Conservation (phyloP, 2,113 vertebrate species). For the Anas platyrhynchos region DNA sequence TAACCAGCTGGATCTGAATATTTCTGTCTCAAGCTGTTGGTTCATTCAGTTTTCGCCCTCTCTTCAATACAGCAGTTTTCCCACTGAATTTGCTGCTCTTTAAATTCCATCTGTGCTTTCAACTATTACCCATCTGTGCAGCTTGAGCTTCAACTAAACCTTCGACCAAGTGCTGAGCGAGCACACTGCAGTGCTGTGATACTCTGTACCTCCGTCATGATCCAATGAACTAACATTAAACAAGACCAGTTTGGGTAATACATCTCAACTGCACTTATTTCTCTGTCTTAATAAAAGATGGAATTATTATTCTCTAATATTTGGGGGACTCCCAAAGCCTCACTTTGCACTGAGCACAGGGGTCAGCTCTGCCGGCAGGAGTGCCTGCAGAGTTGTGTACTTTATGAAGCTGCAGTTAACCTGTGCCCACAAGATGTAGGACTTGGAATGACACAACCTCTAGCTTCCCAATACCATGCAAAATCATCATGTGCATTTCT, state of each 20-base stretch:
- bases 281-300: background rate
- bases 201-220: background rate
- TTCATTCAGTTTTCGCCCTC: background rate
- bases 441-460: background rate
- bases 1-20: constrained; percentile 61
- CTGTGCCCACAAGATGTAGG: background rate
- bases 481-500: background rate
- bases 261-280: background rate
- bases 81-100: constrained; percentile 66
- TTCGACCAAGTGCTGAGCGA: constrained; percentile 13
- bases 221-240: constrained; percentile 18
- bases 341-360: background rate
- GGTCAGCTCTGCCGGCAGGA: background rate
- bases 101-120: constrained; percentile 71
- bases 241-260: background rate
- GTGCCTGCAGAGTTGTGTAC: fast-evolving
- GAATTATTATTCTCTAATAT: background rate
- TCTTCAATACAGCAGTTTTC: constrained; percentile 46
- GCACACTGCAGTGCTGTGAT: background rate
- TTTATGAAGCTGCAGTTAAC: background rate
- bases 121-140: constrained; percentile 72
- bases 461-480: background rate
- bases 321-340: background rate
- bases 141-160: constrained; percentile 59
- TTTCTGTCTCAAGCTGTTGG: constrained; percentile 56